phyloP scores from a whole-genome alignment of 2,797 vertebrate species.

The Valencia hispanica region DNA sequence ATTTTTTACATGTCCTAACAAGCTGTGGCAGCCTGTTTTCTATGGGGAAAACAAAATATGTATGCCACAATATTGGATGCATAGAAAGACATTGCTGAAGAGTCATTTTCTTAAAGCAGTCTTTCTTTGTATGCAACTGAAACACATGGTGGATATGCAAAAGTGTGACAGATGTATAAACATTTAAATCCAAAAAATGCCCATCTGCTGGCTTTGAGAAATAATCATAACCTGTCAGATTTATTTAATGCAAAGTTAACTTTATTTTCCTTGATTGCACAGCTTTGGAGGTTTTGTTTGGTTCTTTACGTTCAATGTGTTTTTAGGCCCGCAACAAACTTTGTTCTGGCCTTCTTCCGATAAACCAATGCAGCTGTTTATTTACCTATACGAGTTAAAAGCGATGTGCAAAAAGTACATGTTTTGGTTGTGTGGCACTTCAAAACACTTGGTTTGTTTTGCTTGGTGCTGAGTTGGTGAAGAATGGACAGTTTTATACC shows the following conservation, averaged over 20 bases:
- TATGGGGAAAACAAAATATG: no score
- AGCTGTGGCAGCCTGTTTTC: no score
- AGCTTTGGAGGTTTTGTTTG: no score
- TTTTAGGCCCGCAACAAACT: no score
- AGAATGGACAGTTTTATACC: not conserved
- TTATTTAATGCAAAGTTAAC: not conserved
- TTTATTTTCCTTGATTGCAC: not conserved
- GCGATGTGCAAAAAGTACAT: not conserved
- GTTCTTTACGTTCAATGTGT: no score
- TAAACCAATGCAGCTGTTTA: not conserved
- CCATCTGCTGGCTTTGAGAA: not conserved
- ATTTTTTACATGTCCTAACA: no score
- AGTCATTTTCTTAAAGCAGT: no score
- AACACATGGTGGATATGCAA: not conserved
- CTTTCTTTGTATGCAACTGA: no score
- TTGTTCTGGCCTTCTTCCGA: not conserved
- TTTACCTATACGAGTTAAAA: not conserved
- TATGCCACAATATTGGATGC: no score
- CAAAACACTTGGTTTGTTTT: not conserved
- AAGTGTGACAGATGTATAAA: not conserved
- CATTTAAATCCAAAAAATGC: not conserved
- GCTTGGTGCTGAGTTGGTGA: not conserved
- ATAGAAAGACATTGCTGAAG: no score
- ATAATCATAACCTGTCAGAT: not conserved
- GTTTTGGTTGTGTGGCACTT: not conserved